These are phyloP conservation scores for Chrysolina oricalcia DNA, from an alignment of 2,888 invertebrate genomes.

Conservation along the genomic window DNA sequence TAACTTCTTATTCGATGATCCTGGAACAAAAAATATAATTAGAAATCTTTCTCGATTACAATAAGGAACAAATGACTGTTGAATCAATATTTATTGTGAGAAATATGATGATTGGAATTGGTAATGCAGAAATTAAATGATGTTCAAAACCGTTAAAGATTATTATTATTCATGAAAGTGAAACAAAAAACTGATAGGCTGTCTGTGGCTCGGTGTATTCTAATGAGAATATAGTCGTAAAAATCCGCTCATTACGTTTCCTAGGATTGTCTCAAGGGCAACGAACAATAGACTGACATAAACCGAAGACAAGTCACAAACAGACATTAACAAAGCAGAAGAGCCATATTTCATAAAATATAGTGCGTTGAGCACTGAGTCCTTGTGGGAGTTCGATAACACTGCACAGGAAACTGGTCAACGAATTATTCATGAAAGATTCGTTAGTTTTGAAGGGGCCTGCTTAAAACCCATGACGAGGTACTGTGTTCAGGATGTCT, in stretches of 20 bases:
- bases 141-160: no score
- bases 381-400: constrained; percentile 15
- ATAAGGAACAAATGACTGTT: no score
- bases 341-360: constrained; percentile 6
- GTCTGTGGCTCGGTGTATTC: not conserved
- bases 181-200: constrained; percentile 3
- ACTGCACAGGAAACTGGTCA: constrained; percentile 15
- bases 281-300: constrained; percentile 6
- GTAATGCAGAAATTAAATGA: no score
- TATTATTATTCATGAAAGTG: constrained; percentile 15
- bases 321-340: constrained; percentile 8
- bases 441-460: not conserved
- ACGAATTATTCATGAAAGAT: constrained; percentile 14
- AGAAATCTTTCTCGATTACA: not conserved
- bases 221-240: constrained; percentile 11
- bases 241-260: constrained; percentile 18
- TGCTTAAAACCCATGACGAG: not conserved
- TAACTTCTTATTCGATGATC: constrained; percentile 70
- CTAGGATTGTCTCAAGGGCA: constrained; percentile 25
- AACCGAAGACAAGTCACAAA: constrained; percentile 6
- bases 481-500: not conserved
- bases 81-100: not conserved
- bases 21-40: constrained; percentile 66
- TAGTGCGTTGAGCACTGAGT: not conserved
- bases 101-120: not conserved